Evolutionary conservation across 2,888 invertebrate genomes (phyloP).

Genomic region (Hypolimnas misippus): DNA sequence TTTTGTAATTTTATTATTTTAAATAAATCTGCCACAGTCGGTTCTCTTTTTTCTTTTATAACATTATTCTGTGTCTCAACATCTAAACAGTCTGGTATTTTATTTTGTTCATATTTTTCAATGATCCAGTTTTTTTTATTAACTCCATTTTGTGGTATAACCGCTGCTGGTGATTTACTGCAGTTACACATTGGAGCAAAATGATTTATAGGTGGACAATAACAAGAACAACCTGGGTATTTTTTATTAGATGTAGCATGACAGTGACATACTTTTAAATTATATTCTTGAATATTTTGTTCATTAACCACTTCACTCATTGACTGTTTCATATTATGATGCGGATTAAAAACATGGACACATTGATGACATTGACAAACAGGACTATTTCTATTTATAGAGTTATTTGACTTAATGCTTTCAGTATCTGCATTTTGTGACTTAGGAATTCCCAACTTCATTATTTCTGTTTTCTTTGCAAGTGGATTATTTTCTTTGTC

Average conservation of each 20-base stretch:
- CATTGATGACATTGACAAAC: slow-evolving; percentile 67
- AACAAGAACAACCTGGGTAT: slow-evolving; percentile 36
- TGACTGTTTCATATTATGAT: slow-evolving; percentile 11
- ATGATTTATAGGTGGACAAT: slow-evolving; percentile 28
- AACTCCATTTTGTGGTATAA: slow-evolving; percentile 55
- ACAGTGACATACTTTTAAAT: slow-evolving; percentile 34
- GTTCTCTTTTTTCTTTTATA: slow-evolving; percentile 73
- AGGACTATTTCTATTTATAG: slow-evolving; percentile 38
- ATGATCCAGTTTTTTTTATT: slow-evolving; percentile 70
- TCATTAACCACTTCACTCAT: slow-evolving; percentile 12
- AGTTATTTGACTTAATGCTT: slow-evolving; percentile 42
- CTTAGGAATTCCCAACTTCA: slow-evolving; percentile 45
- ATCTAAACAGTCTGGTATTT: slow-evolving; percentile 54
- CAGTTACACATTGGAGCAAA: slow-evolving; percentile 43
- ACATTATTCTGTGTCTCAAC: slow-evolving; percentile 62
- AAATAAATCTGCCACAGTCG: slow-evolving; percentile 84
- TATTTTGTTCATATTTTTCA: slow-evolving; percentile 65
- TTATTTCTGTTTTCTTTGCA: slow-evolving; percentile 55
- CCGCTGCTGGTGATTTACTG: slow-evolving; percentile 28
- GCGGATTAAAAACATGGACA: slow-evolving; percentile 43
- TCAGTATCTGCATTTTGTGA: slow-evolving; percentile 18
- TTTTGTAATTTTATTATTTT: slow-evolving; percentile 87
- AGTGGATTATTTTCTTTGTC: slow-evolving; percentile 67
- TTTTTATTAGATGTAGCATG: slow-evolving; percentile 21
- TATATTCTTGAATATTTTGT: slow-evolving; percentile 11